Percentiles rank a stretch among this genome's conserved stretches.
These are phyloP conservation scores for Macaria liturata DNA, from an alignment of 2,888 invertebrate species.

Conservation along the genomic window DNA sequence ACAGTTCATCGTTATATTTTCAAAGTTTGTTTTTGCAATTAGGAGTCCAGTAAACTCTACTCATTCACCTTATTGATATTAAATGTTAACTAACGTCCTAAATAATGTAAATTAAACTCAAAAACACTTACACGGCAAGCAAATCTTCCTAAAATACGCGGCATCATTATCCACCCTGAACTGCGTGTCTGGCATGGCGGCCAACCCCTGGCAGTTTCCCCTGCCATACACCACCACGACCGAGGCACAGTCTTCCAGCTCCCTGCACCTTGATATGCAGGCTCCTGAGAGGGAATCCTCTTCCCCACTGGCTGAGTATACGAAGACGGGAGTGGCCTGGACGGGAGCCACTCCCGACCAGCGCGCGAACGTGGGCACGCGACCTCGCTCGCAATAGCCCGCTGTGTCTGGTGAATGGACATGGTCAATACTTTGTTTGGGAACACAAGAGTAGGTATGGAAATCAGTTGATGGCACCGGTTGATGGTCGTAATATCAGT, in stretches of 20 bases:
- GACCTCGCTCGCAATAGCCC: conserved; percentile 57
- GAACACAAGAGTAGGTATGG: no score
- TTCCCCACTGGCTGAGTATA: conserved; percentile 72
- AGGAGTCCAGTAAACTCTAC: no score
- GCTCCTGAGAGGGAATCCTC: conserved; percentile 71
- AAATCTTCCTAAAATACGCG: conserved; percentile 86
- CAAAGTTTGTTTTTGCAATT: no score
- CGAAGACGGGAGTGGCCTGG: conserved; percentile 66
- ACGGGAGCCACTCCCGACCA: conserved; percentile 72
- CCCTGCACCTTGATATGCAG: conserved; percentile 72
- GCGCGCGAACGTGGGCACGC: conserved; percentile 58
- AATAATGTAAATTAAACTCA: background rate
- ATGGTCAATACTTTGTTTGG: background rate
- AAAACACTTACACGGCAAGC: conserved; percentile 77
- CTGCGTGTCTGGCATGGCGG: conserved; percentile 44
- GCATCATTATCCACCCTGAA: conserved; percentile 79
- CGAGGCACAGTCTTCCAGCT: conserved; percentile 71
- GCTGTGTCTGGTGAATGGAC: conserved; percentile 42
- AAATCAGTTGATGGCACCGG: no score
- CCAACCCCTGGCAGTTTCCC: conserved; percentile 75
- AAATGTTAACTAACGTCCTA: no score
- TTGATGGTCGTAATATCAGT: no score
- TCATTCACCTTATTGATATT: no score
- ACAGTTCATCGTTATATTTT: no score
- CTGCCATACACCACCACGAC: conserved; percentile 75